A percentile compares a stretch with the other conserved stretches of the same genome.
These are phyloP conservation scores for Plectrocnemia conspersa DNA, from an alignment of 1,140 invertebrate genomes.

Conservation along the genomic window DNA sequence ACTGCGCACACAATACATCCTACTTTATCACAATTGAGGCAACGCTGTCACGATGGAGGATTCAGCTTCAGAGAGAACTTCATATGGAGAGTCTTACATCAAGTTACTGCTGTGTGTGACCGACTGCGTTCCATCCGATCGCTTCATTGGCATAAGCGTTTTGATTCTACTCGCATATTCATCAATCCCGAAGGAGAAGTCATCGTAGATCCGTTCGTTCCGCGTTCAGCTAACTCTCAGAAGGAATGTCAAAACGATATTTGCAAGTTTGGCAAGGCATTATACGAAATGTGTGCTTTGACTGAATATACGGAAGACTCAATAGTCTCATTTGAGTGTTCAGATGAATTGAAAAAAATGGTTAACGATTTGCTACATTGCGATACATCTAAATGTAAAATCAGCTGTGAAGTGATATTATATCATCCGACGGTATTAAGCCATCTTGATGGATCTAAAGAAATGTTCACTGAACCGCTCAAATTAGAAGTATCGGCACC, in stretches of 20 bases:
- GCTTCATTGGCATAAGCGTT: conserved; percentile 40
- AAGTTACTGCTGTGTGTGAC: conserved; percentile 42
- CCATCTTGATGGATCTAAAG: conserved; percentile 35
- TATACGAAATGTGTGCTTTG: conserved; percentile 39
- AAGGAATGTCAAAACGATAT: conserved; percentile 34
- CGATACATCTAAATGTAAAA: conserved; percentile 28
- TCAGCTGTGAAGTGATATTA: conserved; percentile 44
- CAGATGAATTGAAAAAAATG: conserved; percentile 44
- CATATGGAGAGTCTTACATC: conserved; percentile 45
- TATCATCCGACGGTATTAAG: conserved; percentile 48
- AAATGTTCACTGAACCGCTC: conserved; percentile 18
- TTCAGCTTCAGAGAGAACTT: conserved; percentile 43
- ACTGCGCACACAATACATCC: conserved; percentile 14
- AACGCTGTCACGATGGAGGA: conserved; percentile 17
- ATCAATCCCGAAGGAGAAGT: conserved; percentile 41
- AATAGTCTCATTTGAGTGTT: conserved; percentile 42
- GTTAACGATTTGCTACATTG: conserved; percentile 42
- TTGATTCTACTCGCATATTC: conserved; percentile 41
- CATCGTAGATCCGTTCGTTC: conserved; percentile 44
- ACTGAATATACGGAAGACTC: conserved; percentile 27
- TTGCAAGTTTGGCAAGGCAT: conserved; percentile 41
- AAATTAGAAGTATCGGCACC: background rate
- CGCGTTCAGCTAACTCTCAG: background rate
- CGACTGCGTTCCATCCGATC: conserved; percentile 39
- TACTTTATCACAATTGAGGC: conserved; percentile 14